Percentiles rank a stretch among this genome's conserved stretches.
Conservation (phyloP, 2,797 vertebrate species). For the Lutjanus argentimaculatus region DNA sequence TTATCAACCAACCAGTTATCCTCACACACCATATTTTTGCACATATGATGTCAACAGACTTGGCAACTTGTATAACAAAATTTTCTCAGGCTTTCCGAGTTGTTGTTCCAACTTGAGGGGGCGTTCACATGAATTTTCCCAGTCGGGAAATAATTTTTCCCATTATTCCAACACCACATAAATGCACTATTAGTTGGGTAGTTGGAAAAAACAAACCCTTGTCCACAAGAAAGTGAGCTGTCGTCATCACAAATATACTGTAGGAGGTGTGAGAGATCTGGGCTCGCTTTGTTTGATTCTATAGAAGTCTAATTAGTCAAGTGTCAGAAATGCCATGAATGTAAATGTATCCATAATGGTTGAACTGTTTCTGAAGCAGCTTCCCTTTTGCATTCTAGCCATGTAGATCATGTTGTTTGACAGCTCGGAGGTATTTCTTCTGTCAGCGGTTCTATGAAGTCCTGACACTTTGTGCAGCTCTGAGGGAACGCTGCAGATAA, state of each 20-base stretch:
- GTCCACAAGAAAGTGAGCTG: not conserved
- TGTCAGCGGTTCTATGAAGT: slow-evolving; percentile 30
- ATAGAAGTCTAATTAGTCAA: not conserved
- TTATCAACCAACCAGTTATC: too few species aligned
- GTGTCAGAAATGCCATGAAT: not conserved
- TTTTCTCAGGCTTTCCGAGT: too few species aligned
- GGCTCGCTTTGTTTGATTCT: too few species aligned
- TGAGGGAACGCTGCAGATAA: too few species aligned
- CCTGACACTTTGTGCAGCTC: slow-evolving; percentile 7
- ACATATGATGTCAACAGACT: too few species aligned
- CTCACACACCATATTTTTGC: too few species aligned
- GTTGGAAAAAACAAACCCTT: not conserved
- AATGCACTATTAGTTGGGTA: too few species aligned
- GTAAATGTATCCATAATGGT: not conserved
- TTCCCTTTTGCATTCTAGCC: not conserved
- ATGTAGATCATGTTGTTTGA: slow-evolving; percentile 7
- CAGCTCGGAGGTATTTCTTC: slow-evolving; percentile 40
- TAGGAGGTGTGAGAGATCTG: not conserved
- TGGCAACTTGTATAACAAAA: too few species aligned
- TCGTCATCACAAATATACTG: not conserved
- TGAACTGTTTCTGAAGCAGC: not conserved
- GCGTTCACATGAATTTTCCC: too few species aligned
- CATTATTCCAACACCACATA: too few species aligned
- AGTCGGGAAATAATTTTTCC: too few species aligned
- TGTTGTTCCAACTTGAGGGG: too few species aligned